Percentiles rank a stretch among this genome's conserved stretches.
Conservation (phyloP, 2,888 invertebrate genomes). For the Siphlonurus alternatus region DNA sequence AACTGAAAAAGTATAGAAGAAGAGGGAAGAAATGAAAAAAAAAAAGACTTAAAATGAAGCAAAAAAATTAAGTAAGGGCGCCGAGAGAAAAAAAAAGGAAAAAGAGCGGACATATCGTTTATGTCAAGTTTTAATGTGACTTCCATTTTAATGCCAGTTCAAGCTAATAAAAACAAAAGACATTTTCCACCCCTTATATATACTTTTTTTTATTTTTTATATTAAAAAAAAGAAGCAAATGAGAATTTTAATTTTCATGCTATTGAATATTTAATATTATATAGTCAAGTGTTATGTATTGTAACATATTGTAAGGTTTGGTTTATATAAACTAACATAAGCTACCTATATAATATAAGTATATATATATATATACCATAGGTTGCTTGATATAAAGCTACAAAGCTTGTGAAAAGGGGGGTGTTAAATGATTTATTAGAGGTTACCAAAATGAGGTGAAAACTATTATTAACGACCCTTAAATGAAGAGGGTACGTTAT, state of each 20-base stretch:
- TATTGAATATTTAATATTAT: neutral
- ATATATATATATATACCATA: neutral
- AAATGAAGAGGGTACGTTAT: neutral
- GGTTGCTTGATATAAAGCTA: too few relatives aligned
- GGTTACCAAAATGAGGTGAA: neutral
- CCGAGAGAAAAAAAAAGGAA: neutral
- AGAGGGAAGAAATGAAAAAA: neutral
- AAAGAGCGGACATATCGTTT: neutral
- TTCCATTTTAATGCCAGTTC: neutral
- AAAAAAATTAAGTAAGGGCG: neutral
- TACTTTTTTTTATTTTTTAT: neutral
- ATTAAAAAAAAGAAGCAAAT: neutral
- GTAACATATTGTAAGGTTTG: too few relatives aligned
- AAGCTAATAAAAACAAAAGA: neutral
- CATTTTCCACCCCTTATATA: neutral
- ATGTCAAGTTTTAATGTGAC: neutral
- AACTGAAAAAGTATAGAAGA: neutral
- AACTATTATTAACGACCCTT: neutral
- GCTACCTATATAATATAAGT: too few relatives aligned
- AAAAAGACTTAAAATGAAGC: neutral
- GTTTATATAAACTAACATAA: too few relatives aligned
- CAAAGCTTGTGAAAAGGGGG: too few relatives aligned
- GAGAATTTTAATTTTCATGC: neutral
- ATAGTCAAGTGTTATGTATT: too few relatives aligned
- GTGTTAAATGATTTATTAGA: neutral